Evolutionary conservation across 2,797 vertebrate species (phyloP).

Genomic region (Tympanoctomys barrerae): DNA sequence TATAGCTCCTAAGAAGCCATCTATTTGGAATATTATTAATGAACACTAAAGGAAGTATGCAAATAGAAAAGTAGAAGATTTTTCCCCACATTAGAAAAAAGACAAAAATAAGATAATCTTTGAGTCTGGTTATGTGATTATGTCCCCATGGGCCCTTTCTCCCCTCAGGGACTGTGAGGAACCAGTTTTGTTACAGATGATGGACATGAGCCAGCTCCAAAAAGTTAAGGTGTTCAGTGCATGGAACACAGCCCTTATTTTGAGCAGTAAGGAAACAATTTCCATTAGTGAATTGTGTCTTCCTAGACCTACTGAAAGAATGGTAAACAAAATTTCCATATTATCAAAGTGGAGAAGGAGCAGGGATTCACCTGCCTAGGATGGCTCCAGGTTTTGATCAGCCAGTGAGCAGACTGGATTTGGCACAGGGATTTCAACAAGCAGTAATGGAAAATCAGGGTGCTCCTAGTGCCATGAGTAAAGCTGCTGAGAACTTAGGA

Average conservation of each 20-base stretch:
- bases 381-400: background rate
- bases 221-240: background rate
- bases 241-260: background rate
- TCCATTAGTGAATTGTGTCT: background rate
- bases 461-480: background rate
- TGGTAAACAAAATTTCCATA: background rate
- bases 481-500: background rate
- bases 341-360: background rate
- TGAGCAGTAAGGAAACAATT: background rate
- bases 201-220: background rate
- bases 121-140: background rate
- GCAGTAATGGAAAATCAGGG: background rate
- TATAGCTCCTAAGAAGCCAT: background rate
- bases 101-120: background rate
- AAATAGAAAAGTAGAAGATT: background rate
- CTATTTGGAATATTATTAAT: background rate
- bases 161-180: background rate
- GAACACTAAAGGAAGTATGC: background rate
- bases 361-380: background rate
- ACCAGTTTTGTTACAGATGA: background rate
- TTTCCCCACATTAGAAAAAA: background rate
- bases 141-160: background rate
- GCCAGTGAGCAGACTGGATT: background rate
- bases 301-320: background rate
- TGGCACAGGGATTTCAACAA: background rate